These are phyloP conservation scores for Heteromyza rotundicornis DNA, from an alignment of 2,888 invertebrate genomes.

Conservation along the genomic window DNA sequence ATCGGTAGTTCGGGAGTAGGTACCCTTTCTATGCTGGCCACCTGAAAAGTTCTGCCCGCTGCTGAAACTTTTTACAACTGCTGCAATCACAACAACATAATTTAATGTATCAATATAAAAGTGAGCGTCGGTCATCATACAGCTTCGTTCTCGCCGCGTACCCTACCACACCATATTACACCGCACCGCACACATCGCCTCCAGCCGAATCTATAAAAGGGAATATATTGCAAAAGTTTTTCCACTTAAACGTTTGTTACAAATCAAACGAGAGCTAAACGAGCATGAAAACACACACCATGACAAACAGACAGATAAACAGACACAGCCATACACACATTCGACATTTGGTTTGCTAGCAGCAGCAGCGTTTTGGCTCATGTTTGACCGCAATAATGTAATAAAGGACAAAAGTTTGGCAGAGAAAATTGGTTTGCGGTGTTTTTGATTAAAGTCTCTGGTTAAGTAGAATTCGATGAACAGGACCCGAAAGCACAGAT, in stretches of 20 bases:
- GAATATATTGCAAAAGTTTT: constrained; percentile 41
- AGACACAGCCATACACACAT: background rate
- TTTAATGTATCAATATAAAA: background rate
- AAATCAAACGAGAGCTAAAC: constrained; percentile 38
- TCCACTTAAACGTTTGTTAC: constrained; percentile 36
- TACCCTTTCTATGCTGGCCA: background rate
- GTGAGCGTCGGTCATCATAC: too few relatives aligned
- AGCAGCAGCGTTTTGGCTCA: background rate
- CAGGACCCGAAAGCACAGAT: too few relatives aligned
- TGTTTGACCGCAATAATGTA: constrained; percentile 1
- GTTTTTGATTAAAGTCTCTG: background rate
- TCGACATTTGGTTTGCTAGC: background rate
- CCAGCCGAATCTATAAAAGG: constrained; percentile 1
- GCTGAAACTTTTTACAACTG: background rate
- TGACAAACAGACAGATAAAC: background rate
- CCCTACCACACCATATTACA: too few relatives aligned
- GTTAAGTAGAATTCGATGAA: too few relatives aligned
- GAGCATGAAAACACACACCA: constrained; percentile 21
- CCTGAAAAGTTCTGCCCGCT: background rate
- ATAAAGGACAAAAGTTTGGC: background rate
- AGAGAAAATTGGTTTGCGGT: background rate
- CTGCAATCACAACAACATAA: background rate
- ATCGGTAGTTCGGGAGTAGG: background rate
- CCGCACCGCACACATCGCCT: too few relatives aligned
- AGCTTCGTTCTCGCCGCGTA: too few relatives aligned